Evolutionary conservation across 2,113 vertebrate genomes (phyloP).

Genomic region (Progne subis): DNA sequence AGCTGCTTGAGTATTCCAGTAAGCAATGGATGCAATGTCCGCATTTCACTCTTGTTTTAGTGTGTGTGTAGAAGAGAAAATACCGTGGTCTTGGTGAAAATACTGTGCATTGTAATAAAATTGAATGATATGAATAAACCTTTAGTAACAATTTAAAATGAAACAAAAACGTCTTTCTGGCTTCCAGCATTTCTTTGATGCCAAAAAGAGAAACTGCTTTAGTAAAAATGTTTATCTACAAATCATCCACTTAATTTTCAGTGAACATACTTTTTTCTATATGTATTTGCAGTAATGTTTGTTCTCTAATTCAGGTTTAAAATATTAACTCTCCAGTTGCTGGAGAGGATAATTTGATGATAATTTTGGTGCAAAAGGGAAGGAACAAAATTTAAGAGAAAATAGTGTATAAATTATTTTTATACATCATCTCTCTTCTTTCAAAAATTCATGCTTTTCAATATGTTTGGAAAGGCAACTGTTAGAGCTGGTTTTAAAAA

Average conservation of each 20-base stretch:
- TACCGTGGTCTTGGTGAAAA: neutral
- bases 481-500: neutral
- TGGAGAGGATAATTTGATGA: neutral
- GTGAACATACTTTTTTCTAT: neutral
- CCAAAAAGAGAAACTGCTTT: neutral
- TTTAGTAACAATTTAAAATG: neutral
- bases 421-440: neutral
- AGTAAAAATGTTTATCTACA: neutral
- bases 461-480: neutral
- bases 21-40: neutral
- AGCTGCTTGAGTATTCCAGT: neutral
- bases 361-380: neutral
- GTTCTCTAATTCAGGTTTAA: neutral
- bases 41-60: neutral
- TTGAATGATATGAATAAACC: neutral
- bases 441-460: rapidly evolving
- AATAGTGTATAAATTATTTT: neutral
- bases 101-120: neutral
- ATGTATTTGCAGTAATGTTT: neutral
- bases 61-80: neutral
- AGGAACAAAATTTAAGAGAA: neutral
- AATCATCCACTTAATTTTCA: neutral
- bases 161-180: neutral
- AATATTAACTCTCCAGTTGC: neutral
- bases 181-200: neutral